Evolutionary conservation across 2,888 invertebrate genomes (phyloP).

Genomic region (Drosophila aldrichi): DNA sequence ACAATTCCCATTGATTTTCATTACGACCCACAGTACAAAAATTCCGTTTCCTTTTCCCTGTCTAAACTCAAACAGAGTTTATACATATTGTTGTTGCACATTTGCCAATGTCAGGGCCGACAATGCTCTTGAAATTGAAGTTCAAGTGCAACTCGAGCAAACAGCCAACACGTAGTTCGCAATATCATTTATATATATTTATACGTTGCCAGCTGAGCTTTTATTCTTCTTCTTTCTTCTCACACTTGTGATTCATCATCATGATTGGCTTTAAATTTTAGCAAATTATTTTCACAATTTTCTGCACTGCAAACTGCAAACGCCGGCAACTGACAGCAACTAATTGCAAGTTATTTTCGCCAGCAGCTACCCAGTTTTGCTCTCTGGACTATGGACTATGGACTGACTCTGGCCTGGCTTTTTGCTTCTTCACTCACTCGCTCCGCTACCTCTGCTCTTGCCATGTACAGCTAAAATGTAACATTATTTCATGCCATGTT

Average conservation of each 20-base stretch:
- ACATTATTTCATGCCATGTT: constrained; percentile 45
- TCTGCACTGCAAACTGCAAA: constrained; percentile 14
- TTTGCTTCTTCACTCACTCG: neutral
- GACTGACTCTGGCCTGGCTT: neutral
- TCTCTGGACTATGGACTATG: neutral
- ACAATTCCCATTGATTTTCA: constrained; percentile 66
- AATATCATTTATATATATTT: constrained; percentile 53
- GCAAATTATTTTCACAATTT: constrained; percentile 53
- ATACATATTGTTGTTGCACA: constrained; percentile 31
- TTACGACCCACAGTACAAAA: constrained; percentile 43
- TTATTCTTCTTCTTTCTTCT: no score
- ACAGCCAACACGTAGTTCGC: constrained; percentile 35
- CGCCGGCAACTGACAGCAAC: constrained; percentile 61
- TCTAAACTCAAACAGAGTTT: constrained; percentile 7
- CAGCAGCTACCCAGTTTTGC: constrained; percentile 1
- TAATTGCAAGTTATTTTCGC: constrained; percentile 64
- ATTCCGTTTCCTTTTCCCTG: constrained; percentile 57
- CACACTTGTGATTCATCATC: neutral
- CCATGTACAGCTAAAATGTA: constrained; percentile 26
- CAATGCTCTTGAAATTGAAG: no score
- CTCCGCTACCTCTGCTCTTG: no score
- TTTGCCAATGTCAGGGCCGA: constrained; percentile 63
- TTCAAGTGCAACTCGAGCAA: constrained; percentile 61
- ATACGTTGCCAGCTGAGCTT: constrained; percentile 14
- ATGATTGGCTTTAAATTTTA: constrained; percentile 38